Conservation (phyloP, 2,888 invertebrate species). For the Philaethria dido region DNA sequence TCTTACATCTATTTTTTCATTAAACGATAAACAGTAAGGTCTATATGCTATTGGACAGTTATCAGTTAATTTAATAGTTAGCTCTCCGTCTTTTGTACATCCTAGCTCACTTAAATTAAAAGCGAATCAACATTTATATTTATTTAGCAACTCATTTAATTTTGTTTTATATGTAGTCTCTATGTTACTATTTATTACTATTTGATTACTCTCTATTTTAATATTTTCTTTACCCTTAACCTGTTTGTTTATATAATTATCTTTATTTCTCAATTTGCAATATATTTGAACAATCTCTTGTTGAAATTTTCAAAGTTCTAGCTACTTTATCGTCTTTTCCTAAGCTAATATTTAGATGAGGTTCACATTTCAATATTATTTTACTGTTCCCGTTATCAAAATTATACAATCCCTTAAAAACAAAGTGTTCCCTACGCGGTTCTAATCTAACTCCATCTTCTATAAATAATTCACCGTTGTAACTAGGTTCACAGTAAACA, state of each 20-base stretch:
- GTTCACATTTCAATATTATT: too few species aligned
- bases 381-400: too few species aligned
- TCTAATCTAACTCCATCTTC: slow-evolving; percentile 20
- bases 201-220: neutral
- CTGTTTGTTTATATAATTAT: too few species aligned
- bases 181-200: neutral
- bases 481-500: slow-evolving; percentile 1
- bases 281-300: too few species aligned
- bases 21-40: neutral
- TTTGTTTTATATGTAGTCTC: neutral
- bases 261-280: too few species aligned
- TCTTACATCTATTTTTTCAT: neutral
- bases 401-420: neutral
- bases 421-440: slow-evolving; percentile 28
- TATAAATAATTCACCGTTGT: slow-evolving; percentile 8
- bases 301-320: too few species aligned
- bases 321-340: too few species aligned
- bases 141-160: neutral
- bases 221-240: neutral
- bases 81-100: neutral
- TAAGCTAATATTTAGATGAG: too few species aligned
- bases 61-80: slow-evolving; percentile 1
- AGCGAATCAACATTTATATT: neutral
- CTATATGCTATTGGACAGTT: neutral
- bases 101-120: neutral